These are phyloP conservation scores for Trichonephila clavipes DNA, from an alignment of 1,140 invertebrate genomes.

Conservation along the genomic window DNA sequence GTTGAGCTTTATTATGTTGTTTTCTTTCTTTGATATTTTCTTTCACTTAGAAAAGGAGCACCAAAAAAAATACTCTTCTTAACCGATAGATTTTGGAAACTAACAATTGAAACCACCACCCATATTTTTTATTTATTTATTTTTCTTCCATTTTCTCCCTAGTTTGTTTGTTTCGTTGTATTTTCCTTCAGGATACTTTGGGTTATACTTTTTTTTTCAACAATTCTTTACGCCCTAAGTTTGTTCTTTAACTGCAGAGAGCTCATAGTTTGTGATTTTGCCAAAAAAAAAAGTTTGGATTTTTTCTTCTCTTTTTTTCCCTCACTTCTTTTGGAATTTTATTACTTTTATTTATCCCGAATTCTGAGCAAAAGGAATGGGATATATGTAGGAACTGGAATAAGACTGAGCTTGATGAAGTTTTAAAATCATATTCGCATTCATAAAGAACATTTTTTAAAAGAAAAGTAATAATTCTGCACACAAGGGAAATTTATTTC, in stretches of 20 bases:
- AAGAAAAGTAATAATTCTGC: neutral
- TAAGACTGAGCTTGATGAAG: slow-evolving; percentile 23
- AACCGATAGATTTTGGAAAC: slow-evolving; percentile 70
- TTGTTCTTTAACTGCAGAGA: slow-evolving; percentile 43
- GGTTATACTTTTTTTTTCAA: neutral
- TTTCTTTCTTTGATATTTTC: slow-evolving; percentile 62
- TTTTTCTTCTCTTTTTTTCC: neutral
- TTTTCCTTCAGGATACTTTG: slow-evolving; percentile 12
- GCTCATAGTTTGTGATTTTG: slow-evolving; percentile 45
- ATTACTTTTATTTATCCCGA: slow-evolving; percentile 23
- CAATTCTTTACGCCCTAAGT: slow-evolving; percentile 55
- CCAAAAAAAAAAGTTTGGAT: neutral
- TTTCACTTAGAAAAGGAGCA: slow-evolving; percentile 36
- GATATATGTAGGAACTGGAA: neutral
- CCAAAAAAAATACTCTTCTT: slow-evolving; percentile 18
- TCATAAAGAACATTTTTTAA: neutral
- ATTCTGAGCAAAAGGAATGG: neutral
- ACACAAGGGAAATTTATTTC: neutral
- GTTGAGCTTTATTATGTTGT: slow-evolving; percentile 68
- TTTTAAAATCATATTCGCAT: slow-evolving; percentile 43
- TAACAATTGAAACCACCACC: slow-evolving; percentile 66
- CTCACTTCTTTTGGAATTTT: neutral
- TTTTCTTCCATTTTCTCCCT: slow-evolving; percentile 15
- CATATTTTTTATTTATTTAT: slow-evolving; percentile 13
- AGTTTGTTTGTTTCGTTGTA: neutral